These are phyloP conservation scores for Epinephelus malabaricus DNA, from an alignment of 2,797 vertebrate genomes.

Conservation along the genomic window DNA sequence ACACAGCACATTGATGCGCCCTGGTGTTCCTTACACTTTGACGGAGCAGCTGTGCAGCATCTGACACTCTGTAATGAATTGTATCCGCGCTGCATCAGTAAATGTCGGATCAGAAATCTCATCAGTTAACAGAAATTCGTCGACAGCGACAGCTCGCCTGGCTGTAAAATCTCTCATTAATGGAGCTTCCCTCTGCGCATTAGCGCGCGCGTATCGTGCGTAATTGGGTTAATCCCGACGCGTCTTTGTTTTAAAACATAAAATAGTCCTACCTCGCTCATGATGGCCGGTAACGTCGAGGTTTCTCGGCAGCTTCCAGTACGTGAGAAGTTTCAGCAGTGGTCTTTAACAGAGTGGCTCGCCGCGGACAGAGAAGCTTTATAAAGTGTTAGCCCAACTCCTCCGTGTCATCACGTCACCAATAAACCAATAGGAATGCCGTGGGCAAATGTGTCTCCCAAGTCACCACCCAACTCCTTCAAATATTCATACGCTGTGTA, in stretches of 20 bases:
- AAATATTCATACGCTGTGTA: constrained; percentile 77
- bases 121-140: constrained; percentile 13
- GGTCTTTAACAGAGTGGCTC: constrained; percentile 72
- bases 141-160: background rate
- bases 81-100: constrained; percentile 15
- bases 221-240: constrained; percentile 35
- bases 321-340: constrained; percentile 72
- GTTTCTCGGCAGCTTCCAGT: constrained; percentile 69
- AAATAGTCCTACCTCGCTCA: constrained; percentile 87
- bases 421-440: constrained; percentile 86
- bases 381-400: constrained; percentile 84
- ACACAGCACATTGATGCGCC: constrained; percentile 32
- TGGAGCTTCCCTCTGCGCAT: background rate
- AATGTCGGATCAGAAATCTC: constrained; percentile 34
- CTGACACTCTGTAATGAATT: constrained; percentile 30
- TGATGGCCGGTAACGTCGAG: constrained; percentile 71
- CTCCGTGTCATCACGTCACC: constrained; percentile 82
- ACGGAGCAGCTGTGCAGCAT: constrained; percentile 55
- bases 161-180: background rate
- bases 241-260: constrained; percentile 37
- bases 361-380: constrained; percentile 79
- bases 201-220: constrained; percentile 34
- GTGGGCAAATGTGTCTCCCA: constrained; percentile 79
- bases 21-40: constrained; percentile 50
- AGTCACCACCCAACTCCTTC: constrained; percentile 82